Evolutionary conservation across 2,113 vertebrate genomes (phyloP).

Genomic region (Sinocyclocheilus rhinocerous): DNA sequence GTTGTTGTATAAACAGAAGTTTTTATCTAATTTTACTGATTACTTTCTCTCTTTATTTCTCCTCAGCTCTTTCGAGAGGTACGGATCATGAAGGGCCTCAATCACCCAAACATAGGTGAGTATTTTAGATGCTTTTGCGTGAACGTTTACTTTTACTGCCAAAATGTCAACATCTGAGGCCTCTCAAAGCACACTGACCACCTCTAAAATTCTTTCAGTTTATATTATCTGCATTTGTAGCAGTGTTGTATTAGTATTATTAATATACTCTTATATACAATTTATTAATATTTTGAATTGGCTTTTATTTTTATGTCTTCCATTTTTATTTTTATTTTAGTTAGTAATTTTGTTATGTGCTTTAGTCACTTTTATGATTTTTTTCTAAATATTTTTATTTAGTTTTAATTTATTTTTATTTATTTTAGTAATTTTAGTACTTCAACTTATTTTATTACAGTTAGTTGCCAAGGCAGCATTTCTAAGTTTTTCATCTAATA

Average conservation of each 20-base stretch:
- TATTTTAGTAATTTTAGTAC: background rate
- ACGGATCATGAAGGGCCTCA: slow-evolving; percentile 86
- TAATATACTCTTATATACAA: background rate
- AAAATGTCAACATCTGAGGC: background rate
- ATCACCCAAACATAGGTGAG: slow-evolving; percentile 40
- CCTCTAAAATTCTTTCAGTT: background rate
- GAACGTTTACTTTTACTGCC: background rate
- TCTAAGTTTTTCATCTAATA: background rate
- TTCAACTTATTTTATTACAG: background rate
- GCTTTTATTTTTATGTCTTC: no score
- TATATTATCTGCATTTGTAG: background rate
- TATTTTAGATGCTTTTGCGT: background rate
- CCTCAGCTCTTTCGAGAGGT: slow-evolving; percentile 89
- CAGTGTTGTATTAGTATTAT: background rate
- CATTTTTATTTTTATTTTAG: background rate
- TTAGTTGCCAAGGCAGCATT: background rate
- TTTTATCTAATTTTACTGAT: background rate
- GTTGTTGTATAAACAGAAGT: background rate
- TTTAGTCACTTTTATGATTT: no score
- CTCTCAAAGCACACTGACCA: background rate
- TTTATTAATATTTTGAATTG: no score
- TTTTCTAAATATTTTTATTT: no score
- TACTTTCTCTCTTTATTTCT: background rate
- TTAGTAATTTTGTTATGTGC: background rate
- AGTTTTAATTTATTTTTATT: background rate